Conservation (phyloP, 2,888 invertebrate genomes). For the Orchestes rusci region DNA sequence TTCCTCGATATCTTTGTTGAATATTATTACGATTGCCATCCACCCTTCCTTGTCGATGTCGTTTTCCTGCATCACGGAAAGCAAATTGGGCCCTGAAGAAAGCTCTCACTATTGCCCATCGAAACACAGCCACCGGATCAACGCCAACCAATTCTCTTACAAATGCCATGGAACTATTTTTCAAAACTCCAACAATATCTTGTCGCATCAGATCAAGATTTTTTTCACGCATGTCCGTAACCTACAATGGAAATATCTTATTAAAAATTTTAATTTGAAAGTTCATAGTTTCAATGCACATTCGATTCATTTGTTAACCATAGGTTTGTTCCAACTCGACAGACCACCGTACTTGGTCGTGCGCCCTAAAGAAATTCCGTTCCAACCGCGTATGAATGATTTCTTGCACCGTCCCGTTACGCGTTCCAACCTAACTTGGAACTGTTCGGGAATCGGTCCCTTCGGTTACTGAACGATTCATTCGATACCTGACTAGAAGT, state of each 20-base stretch:
- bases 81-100: constrained; percentile 86
- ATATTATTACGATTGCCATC: constrained; percentile 52
- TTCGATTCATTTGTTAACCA: too few relatives aligned
- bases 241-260: constrained; percentile 13
- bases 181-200: constrained; percentile 88
- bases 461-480: too few relatives aligned
- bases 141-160: constrained; percentile 85
- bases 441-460: too few relatives aligned
- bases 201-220: constrained; percentile 92
- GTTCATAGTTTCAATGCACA: too few relatives aligned
- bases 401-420: too few relatives aligned
- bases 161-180: constrained; percentile 88
- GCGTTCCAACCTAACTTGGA: too few relatives aligned
- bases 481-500: too few relatives aligned
- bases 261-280: too few relatives aligned
- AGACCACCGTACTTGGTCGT: too few relatives aligned
- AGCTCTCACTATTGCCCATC: constrained; percentile 89
- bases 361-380: too few relatives aligned
- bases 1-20: constrained; percentile 52
- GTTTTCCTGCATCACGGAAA: constrained; percentile 74
- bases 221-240: constrained; percentile 89
- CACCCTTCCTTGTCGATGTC: constrained; percentile 57
- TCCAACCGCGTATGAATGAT: too few relatives aligned
- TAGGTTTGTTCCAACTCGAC: too few relatives aligned
- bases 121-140: constrained; percentile 86